Evolutionary conservation across 2,797 vertebrate species (phyloP), one percentile per base, ranked within the genome.

Genomic region (Momotus momota): DNA sequence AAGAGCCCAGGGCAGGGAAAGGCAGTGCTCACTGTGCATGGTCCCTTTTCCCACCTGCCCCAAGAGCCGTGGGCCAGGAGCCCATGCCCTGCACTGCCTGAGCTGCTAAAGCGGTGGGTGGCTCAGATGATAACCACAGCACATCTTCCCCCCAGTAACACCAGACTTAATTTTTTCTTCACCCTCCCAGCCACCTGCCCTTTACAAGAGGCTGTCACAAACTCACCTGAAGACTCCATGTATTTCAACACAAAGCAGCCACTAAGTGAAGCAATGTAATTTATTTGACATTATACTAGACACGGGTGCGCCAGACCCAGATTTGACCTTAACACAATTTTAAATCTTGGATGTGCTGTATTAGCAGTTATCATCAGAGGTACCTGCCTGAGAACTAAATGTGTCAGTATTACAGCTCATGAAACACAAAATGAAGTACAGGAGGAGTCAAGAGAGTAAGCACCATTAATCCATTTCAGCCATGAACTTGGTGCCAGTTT

Each of bases 231-330:
- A 46, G 43, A 27, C 77, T 40, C 67, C 1, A 52, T 0, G 5
- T 38, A 85, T 87, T 96, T 92, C 83, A 96, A 82, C 86, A 95
- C 93, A 92, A 93, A 92, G 64, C 71, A 96, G 95, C 86, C 90
- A 92, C 81, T n/a, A 85, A 87, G 41, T 74, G 91, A 95, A 96
- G 93, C 92, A 87, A 85, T 5, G 57, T 55, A 82, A 91, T 96
- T 96, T 96, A 95, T 96, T 96, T 92, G 74, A 95, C 92, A 91
- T 85, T 64, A 43, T 54, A 93, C 67, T 86, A 95, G 92, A 95
- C 86, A 95, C 1, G 9, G 86, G 65, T 79, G 88, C 90, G 90
- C 88, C 77, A 35, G 54, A 45, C 41, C 75, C 92, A 81, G 78
- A 87, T 90, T 82, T 89, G 93, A 90, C 92, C 81, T 95, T 89